Percentiles rank a stretch among this genome's conserved stretches.
phyloP scores from a whole-genome alignment of 2,797 vertebrate genomes.

The Gymnopithys bicolor region DNA sequence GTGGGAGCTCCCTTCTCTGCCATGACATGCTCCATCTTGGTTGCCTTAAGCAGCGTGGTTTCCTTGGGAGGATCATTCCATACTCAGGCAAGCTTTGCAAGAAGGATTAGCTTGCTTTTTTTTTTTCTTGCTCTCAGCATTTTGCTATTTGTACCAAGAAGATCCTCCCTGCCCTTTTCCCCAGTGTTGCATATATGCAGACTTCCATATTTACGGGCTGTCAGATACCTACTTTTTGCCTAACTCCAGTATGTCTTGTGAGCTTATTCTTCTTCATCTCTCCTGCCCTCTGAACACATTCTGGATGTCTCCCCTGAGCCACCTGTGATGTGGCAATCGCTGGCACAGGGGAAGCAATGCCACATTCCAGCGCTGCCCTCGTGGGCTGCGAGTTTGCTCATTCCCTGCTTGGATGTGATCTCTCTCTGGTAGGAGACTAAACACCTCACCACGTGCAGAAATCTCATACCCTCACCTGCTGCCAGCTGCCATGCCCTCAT shows the following conservation, averaged over 20 bases:
- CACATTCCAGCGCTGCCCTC: not conserved
- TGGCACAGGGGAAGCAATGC: not conserved
- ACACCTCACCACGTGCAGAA: not conserved
- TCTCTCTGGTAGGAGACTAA: not conserved
- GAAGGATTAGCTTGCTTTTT: not conserved
- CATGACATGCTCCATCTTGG: not conserved
- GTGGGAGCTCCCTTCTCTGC: not conserved
- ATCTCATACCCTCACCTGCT: not conserved
- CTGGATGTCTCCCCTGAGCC: not conserved
- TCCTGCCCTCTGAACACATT: accelerated
- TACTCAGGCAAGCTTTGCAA: not conserved
- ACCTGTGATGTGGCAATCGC: not conserved
- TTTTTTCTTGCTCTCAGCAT: not conserved
- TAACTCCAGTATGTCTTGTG: not conserved
- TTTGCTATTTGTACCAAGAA: not conserved
- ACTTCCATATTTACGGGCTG: not conserved
- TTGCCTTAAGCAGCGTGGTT: not conserved
- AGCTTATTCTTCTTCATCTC: not conserved
- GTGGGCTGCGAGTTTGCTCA: not conserved
- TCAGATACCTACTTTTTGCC: not conserved
- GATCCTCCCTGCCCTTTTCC: not conserved
- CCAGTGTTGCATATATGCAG: not conserved
- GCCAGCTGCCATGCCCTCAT: not conserved
- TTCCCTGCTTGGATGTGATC: not conserved
- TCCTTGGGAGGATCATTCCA: not conserved